phyloP scores from a whole-genome alignment of 2,888 invertebrate genomes.

The Germaria angustata region DNA sequence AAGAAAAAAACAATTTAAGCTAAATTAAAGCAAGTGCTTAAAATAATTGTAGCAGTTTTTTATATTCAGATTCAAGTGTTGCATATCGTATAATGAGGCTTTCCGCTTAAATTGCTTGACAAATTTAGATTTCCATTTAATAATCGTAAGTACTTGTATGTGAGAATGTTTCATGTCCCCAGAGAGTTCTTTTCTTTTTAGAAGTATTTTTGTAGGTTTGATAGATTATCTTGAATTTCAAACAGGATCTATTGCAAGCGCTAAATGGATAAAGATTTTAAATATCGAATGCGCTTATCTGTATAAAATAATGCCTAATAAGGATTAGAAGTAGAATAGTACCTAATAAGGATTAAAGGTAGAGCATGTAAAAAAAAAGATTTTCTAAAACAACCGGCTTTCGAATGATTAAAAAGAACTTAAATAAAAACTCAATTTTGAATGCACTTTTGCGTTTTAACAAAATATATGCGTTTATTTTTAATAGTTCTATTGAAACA shows the following conservation, averaged over 20 bases:
- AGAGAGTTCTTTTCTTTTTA: neutral
- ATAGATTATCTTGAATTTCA: neutral
- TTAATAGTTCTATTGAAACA: too few species aligned
- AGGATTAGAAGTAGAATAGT: too few species aligned
- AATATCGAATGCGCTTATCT: too few species aligned
- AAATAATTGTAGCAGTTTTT: slow-evolving; percentile 19
- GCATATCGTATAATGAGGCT: slow-evolving; percentile 39
- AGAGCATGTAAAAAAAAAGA: too few species aligned
- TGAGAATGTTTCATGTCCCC: neutral
- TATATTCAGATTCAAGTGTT: slow-evolving; percentile 12
- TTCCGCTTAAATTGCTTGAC: slow-evolving; percentile 34
- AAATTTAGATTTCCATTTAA: slow-evolving; percentile 34
- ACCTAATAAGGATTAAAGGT: too few species aligned
- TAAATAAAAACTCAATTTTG: too few species aligned
- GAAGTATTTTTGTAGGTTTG: neutral
- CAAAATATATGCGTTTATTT: too few species aligned
- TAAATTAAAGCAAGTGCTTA: slow-evolving; percentile 32
- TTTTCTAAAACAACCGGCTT: too few species aligned
- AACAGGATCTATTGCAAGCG: neutral
- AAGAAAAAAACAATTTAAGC: neutral
- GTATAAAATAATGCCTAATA: too few species aligned
- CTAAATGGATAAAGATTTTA: neutral
- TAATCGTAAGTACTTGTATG: neutral
- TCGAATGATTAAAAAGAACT: too few species aligned
- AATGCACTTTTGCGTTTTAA: too few species aligned